phyloP scores from a whole-genome alignment of 2,888 invertebrate genomes.

The Cyaniris semiargus region DNA sequence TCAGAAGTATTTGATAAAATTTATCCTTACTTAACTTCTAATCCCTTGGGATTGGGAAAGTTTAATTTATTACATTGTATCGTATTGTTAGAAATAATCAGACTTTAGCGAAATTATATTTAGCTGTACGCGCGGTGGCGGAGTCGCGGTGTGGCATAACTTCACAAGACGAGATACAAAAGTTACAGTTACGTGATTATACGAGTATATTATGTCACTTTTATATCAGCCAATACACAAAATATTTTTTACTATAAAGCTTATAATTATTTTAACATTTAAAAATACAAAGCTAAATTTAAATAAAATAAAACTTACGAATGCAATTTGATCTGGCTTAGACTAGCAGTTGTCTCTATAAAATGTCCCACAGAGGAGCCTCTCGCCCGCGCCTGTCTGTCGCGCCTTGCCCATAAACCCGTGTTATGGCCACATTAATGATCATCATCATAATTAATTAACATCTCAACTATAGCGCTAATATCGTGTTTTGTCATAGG shows the following conservation, averaged over 20 bases:
- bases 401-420: slow-evolving; percentile 8
- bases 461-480: neutral
- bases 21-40: neutral
- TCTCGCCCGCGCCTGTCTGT: slow-evolving; percentile 4
- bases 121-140: neutral
- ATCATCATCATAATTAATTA: slow-evolving; percentile 1
- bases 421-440: neutral
- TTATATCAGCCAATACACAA: neutral
- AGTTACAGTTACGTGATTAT: neutral
- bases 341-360: neutral
- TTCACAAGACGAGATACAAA: neutral
- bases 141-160: neutral
- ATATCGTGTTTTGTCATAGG: neutral
- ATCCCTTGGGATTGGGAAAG: neutral
- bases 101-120: neutral
- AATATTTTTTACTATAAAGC: no score
- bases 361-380: neutral
- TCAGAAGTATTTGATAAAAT: neutral
- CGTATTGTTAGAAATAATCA: neutral
- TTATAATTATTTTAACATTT: no score
- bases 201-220: neutral
- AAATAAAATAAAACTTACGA: neutral
- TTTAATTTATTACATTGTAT: slow-evolving; percentile 8
- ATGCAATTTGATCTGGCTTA: neutral
- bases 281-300: no score